These are phyloP conservation scores for Elmis aenea DNA, from an alignment of 2,888 invertebrate species.

Conservation along the genomic window DNA sequence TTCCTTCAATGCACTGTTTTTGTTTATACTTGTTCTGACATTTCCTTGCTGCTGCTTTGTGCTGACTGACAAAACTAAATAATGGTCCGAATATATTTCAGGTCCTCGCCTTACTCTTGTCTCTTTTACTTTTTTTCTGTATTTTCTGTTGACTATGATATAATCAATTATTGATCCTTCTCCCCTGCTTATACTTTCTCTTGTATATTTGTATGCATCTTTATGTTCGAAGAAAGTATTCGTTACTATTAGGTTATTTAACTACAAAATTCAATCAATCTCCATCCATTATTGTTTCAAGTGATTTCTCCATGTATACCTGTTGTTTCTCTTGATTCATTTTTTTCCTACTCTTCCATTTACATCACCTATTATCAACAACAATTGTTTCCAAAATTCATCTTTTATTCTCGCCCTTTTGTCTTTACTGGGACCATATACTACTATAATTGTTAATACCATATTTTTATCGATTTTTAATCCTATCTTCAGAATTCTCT, in stretches of 20 bases:
- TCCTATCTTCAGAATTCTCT: too few relatives aligned
- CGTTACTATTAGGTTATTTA: conserved; percentile 10
- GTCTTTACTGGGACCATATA: too few relatives aligned
- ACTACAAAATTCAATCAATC: conserved; percentile 8
- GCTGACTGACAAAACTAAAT: not conserved
- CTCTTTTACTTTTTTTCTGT: conserved; percentile 8
- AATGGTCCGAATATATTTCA: not conserved
- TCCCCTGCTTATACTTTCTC: conserved; percentile 9
- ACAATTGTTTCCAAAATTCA: too few relatives aligned
- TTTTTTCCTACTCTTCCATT: conserved; percentile 7
- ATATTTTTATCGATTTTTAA: too few relatives aligned
- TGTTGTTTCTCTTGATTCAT: not conserved
- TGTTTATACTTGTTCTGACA: not conserved
- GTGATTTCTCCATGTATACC: conserved; percentile 5
- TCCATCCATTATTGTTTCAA: conserved; percentile 4
- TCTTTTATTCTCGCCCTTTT: too few relatives aligned
- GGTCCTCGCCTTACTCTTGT: conserved; percentile 10
- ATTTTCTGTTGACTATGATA: conserved; percentile 5
- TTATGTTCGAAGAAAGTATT: conserved; percentile 9
- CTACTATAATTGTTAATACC: too few relatives aligned
- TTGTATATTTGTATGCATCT: conserved; percentile 8
- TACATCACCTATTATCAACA: conserved; percentile 7
- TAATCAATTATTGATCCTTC: conserved; percentile 15
- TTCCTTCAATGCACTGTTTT: not conserved
- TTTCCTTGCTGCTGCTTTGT: conserved; percentile 4